Conservation (phyloP, 2,113 vertebrate genomes). For the Eretmochelys imbricata region DNA sequence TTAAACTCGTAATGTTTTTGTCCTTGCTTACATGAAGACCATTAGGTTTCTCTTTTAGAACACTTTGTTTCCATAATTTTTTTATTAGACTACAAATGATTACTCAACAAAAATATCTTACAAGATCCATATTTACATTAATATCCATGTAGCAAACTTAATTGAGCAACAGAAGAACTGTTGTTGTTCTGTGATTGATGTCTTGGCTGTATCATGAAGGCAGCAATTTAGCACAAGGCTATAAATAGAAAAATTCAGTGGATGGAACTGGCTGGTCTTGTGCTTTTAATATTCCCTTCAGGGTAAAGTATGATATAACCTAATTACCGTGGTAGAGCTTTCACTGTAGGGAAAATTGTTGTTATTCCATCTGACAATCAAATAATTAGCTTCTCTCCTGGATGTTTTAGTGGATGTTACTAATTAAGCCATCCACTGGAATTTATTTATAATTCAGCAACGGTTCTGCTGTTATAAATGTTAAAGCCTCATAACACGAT, state of each 20-base stretch:
- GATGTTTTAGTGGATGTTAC: conserved; percentile 68
- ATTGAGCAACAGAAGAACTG: conserved; percentile 56
- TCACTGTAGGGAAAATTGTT: conserved; percentile 75
- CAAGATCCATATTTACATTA: conserved; percentile 64
- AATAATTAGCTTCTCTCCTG: conserved; percentile 79
- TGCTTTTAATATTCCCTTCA: conserved; percentile 78
- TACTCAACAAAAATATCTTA: conserved; percentile 56
- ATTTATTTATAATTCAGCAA: conserved; percentile 74
- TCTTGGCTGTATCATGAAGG: conserved; percentile 63
- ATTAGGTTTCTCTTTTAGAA: neutral
- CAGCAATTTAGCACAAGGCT: conserved; percentile 70
- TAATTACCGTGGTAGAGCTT: conserved; percentile 78
- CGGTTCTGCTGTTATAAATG: neutral
- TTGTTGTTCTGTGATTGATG: conserved; percentile 66
- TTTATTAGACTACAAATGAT: conserved; percentile 41
- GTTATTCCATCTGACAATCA: conserved; percentile 80
- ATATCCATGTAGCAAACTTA: conserved; percentile 65
- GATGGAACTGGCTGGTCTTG: conserved; percentile 62
- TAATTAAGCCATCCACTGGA: conserved; percentile 73
- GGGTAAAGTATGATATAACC: conserved; percentile 77
- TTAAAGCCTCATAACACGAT: neutral
- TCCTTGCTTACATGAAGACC: neutral
- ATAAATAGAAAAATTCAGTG: conserved; percentile 76
- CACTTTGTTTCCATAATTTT: neutral
- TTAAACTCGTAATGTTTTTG: neutral